These are phyloP conservation scores for Jacana jacana DNA, from an alignment of 2,113 vertebrate species.

Conservation along the genomic window DNA sequence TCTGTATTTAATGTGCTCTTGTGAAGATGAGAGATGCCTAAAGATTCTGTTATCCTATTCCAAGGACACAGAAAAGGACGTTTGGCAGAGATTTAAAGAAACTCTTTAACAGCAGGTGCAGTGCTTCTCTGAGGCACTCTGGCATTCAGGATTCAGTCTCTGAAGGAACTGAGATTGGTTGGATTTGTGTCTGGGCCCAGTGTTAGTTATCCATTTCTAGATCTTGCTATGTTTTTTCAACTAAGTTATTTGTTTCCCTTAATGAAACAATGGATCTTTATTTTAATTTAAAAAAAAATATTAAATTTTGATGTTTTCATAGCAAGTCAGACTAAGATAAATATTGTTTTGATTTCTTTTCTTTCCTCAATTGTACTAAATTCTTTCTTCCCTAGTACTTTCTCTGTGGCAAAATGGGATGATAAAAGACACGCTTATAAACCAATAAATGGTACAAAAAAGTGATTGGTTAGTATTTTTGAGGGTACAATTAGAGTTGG, in stretches of 20 bases:
- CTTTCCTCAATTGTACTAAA: not conserved
- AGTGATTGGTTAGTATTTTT: not conserved
- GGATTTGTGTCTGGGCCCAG: not conserved
- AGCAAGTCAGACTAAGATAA: not conserved
- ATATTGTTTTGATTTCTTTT: not conserved
- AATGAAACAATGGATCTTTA: not conserved
- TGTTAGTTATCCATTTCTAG: not conserved
- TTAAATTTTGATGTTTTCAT: not conserved
- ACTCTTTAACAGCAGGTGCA: not conserved
- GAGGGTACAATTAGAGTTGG: not conserved
- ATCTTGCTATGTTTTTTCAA: not conserved
- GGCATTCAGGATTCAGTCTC: not conserved
- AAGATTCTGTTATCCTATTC: not conserved
- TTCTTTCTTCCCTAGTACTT: not conserved
- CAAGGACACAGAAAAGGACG: not conserved
- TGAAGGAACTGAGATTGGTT: not conserved
- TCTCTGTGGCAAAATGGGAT: not conserved
- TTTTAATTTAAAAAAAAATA: not conserved
- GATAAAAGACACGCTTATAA: not conserved
- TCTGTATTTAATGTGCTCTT: not conserved
- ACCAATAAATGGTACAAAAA: not conserved
- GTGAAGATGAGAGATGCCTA: not conserved
- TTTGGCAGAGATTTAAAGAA: not conserved
- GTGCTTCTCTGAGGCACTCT: not conserved
- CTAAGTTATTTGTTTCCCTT: not conserved